Base-by-base conservation (phyloP, 2,113 vertebrate species). In the Leiothrix lutea region DNA sequence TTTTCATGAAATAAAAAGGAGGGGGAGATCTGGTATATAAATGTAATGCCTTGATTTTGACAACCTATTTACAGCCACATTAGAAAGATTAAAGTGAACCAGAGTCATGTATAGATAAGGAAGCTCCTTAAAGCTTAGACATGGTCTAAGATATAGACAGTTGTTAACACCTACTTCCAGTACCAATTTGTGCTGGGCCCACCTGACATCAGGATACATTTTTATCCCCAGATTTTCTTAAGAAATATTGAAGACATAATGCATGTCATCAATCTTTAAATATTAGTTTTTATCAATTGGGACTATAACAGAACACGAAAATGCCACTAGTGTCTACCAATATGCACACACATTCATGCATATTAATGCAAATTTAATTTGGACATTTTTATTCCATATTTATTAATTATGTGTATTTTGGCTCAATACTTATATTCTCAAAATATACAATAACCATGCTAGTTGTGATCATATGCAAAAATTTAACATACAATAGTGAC, bases 21-120 rank as follows among this genome's bases (percentile, higher is more conserved):
- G 33, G 3, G 1, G 1, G 6, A 5, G 5, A 86, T 38, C 29
- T 81, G 14, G 28, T 67, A 31, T 67, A 64, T 9, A 71, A 79
- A 60, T 28, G 26, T n/a, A 82, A 60, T 72, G 11, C 44, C 33
- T 79, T 81, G 48, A 75, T 92, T 90, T 93, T 92, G 26, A 53
- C 77, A 83, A 44, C n/a, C 8, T 87, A 60, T 89, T 94, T 89
- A 51, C 44, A 84, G 21, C 14, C 33, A 74, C 29, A 18, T 78
- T 84, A 47, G 33, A 79, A 89, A 67, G 18, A 64, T 8, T 47
- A 21, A 89, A 71, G 42, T 51, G 33, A 74, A 71, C 6, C 7
- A 51, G 38, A 40, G 48, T 40, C 14, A 29, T 3, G 4, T 80
- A 72, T 13, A 14, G 10, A 51, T 38, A 71, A 40, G 16, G 28